phyloP scores from a whole-genome alignment of 2,113 vertebrate genomes.

The Ploceus nigricollis region DNA sequence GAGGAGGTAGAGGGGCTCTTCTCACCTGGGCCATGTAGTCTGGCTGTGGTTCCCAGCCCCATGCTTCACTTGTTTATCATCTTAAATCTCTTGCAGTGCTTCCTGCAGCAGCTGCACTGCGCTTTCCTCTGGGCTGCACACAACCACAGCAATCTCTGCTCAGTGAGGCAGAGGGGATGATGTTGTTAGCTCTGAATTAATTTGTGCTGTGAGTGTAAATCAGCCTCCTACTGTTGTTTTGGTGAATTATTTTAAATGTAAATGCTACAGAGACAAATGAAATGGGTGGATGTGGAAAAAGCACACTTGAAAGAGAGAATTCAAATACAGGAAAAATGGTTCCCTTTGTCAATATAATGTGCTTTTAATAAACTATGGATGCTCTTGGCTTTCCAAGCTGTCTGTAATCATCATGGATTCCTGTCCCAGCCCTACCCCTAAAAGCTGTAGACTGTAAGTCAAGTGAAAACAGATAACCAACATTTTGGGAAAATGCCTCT shows the following conservation, averaged over 20 bases:
- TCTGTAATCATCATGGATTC: neutral
- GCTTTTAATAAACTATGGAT: neutral
- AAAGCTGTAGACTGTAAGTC: neutral
- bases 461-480: neutral
- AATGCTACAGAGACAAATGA: neutral
- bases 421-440: neutral
- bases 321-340: neutral
- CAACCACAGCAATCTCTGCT: conserved; percentile 15
- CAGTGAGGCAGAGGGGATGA: conserved; percentile 15
- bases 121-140: neutral
- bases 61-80: neutral
- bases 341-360: neutral
- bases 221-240: conserved; percentile 25
- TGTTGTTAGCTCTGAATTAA: conserved; percentile 62
- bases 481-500: neutral
- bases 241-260: conserved; percentile 22
- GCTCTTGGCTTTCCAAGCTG: neutral
- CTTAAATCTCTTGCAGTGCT: neutral
- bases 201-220: conserved; percentile 60
- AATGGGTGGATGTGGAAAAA: neutral
- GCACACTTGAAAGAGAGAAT: neutral
- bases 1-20: neutral
- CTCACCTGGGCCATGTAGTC: neutral
- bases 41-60: neutral
- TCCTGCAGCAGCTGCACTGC: neutral